Evolutionary conservation across 92 coral and sea anemone species (phyloP).

Genomic region (Blastomussa wellsi): DNA sequence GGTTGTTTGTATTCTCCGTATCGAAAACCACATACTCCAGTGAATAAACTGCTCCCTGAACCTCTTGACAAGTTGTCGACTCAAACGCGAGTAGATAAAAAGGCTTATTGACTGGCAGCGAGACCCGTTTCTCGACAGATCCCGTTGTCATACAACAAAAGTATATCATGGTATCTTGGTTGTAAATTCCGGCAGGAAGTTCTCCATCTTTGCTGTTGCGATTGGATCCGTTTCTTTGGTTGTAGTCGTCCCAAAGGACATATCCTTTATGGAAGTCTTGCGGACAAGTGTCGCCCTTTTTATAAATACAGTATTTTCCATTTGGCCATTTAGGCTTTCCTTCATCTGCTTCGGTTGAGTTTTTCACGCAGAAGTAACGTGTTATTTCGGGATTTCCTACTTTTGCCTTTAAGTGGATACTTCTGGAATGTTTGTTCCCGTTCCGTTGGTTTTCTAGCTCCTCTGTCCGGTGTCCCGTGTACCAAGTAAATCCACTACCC

Average conservation of each 20-base stretch:
- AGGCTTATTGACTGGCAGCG: constrained; percentile 55
- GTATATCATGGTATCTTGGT: constrained; percentile 44
- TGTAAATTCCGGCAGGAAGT: constrained; percentile 62
- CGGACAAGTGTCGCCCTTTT: constrained; percentile 61
- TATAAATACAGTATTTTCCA: constrained; percentile 72
- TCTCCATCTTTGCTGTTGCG: constrained; percentile 49
- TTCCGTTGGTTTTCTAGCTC: constrained; percentile 62
- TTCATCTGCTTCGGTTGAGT: constrained; percentile 28
- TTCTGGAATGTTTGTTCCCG: constrained; percentile 37
- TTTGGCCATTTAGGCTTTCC: constrained; percentile 64
- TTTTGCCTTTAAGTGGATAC: constrained; percentile 12
- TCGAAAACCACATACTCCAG: constrained; percentile 57
- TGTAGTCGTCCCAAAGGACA: constrained; percentile 72
- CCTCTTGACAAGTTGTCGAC: constrained; percentile 56
- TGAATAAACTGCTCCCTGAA: constrained; percentile 46
- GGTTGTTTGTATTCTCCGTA: constrained; percentile 44
- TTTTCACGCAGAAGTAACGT: constrained; percentile 47
- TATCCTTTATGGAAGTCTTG: constrained; percentile 56
- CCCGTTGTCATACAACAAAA: constrained; percentile 57
- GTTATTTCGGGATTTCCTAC: constrained; percentile 13
- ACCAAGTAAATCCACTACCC: constrained; percentile 62
- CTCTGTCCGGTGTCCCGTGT: constrained; percentile 66
- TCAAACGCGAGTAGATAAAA: constrained; percentile 55
- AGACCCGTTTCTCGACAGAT: constrained; percentile 17
- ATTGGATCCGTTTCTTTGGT: constrained; percentile 42